Conservation (phyloP, 2,888 invertebrate species). For the Drosophila nr. perissopoda region DNA sequence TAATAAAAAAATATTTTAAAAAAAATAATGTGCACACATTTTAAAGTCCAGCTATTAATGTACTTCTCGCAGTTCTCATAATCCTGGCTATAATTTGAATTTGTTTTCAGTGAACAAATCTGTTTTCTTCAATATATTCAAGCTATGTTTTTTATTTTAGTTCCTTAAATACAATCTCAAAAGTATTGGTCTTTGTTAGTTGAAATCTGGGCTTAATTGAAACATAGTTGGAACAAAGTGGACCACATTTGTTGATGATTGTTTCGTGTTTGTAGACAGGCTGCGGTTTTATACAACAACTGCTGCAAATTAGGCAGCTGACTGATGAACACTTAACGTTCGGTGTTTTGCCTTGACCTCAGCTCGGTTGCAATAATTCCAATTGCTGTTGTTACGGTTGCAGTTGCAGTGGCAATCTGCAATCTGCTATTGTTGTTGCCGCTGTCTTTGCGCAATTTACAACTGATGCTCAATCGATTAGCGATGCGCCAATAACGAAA, state of each 20-base stretch:
- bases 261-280: not conserved
- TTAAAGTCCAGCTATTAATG: not conserved
- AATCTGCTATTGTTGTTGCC: constrained; percentile 1
- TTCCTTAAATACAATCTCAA: not conserved
- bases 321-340: not conserved
- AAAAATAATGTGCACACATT: not conserved
- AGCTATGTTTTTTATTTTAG: not conserved
- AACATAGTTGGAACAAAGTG: not conserved
- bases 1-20: too few species aligned
- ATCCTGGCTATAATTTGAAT: too few species aligned
- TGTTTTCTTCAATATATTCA: not conserved
- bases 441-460: constrained; percentile 32
- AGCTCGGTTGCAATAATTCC: constrained; percentile 3
- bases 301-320: not conserved
- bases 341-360: constrained; percentile 28
- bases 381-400: constrained; percentile 3
- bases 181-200: not conserved
- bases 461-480: constrained; percentile 59
- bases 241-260: not conserved
- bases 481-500: constrained; percentile 46
- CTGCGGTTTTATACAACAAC: not conserved
- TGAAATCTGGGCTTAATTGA: not conserved
- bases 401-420: constrained; percentile 17
- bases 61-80: not conserved
- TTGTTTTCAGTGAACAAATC: too few species aligned